Conservation (phyloP, 2,797 vertebrate genomes). For the Poecilia wingei region DNA sequence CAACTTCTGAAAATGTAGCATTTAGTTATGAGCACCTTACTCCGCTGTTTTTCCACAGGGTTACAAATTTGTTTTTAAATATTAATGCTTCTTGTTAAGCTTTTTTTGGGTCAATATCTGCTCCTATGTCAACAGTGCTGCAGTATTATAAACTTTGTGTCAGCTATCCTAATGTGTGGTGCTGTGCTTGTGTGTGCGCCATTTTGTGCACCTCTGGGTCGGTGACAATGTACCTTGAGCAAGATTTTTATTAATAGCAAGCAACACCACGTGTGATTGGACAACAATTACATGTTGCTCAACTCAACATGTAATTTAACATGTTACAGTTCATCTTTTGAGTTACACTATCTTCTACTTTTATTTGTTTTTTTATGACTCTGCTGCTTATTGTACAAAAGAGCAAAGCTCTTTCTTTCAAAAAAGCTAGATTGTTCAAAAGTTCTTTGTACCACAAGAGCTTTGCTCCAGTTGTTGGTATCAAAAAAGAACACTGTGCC, state of each 20-base stretch:
- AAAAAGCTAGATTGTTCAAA: too few species aligned
- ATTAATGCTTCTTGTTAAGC: constrained; percentile 28
- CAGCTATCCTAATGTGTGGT: constrained; percentile 30
- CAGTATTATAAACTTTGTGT: constrained; percentile 49
- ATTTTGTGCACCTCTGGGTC: constrained; percentile 27
- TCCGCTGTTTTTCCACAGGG: constrained; percentile 16
- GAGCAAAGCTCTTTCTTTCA: too few species aligned
- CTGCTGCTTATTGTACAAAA: not conserved
- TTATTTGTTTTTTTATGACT: not conserved
- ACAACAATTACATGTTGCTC: too few species aligned
- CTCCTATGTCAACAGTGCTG: constrained; percentile 46
- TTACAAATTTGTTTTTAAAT: constrained; percentile 11
- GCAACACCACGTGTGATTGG: not conserved
- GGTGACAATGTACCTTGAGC: constrained; percentile 16
- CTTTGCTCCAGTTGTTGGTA: not conserved
- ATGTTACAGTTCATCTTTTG: not conserved
- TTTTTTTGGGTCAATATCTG: constrained; percentile 29
- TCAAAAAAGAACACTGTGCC: not conserved
- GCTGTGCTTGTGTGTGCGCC: constrained; percentile 2
- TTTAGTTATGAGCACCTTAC: constrained; percentile 1
- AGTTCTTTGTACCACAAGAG: too few species aligned
- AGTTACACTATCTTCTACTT: not conserved
- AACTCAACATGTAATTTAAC: not conserved
- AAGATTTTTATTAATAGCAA: not conserved
- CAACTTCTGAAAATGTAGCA: constrained; percentile 8